Evolutionary conservation across 1,140 invertebrate genomes (phyloP), one percentile per base, ranked within the genome.

Genomic region (Chrysoperla carnea): DNA sequence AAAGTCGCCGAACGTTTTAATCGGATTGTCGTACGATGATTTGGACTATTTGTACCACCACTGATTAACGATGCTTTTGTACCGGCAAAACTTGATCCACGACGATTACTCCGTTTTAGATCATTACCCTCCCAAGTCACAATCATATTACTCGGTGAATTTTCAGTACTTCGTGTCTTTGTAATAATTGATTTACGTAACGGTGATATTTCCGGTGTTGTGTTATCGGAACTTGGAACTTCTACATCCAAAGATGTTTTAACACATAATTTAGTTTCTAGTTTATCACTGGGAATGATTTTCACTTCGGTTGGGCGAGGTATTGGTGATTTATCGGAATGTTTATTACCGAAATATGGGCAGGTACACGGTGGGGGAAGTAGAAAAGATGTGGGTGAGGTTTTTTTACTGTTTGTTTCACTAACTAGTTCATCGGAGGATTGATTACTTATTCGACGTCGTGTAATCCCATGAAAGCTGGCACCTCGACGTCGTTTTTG

Each of bases 281-380:
- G 47, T 0, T 51, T 54, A 6, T 62, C 59, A 47, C 58, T 62
- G 0, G 70, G 64, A 3, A 73, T 61, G 1, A 73, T 73, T 46
- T 69, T 70, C 1, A 73, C 62, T 49, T 73, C 70, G 3, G 60
- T 58, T 0, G 58, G 62, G 8, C 60, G 58, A 0, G 62, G 59
- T 1, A 61, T 50, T 7, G 55, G 47, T 14, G 46, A 55, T 52
- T 66, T 66, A 28, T 70, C 68, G 4, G 55, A 50, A 50, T 57
- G 69, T 42, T 68, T 64, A 45, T 77, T 70, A 1, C 79, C 78
- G 50, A 85, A 84, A 50, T 83, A 83, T 0, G 81, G 79, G 51
- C 81, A 81, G 0, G 78, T 81, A 55, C 80, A 85, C 0, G 79
- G 76, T 2, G 78, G 76, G 1, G 78, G 77, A 27, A 82, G 50